Conservation (phyloP, 2,888 invertebrate species). For the Nymphalis polychloros region DNA sequence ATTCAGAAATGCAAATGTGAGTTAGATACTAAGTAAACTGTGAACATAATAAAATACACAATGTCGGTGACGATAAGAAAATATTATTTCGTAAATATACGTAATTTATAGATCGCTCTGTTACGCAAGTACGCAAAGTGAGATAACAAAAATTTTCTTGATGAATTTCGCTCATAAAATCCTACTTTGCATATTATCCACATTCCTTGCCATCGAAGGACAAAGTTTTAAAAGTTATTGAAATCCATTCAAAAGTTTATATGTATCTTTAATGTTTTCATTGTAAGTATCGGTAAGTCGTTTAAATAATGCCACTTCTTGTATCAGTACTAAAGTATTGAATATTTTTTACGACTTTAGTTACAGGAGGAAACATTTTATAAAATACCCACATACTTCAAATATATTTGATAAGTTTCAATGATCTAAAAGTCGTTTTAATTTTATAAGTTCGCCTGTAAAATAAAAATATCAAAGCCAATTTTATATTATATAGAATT, state of each 20-base stretch:
- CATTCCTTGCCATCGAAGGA: conserved; percentile 30
- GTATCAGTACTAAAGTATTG: conserved; percentile 34
- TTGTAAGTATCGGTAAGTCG: conserved; percentile 18
- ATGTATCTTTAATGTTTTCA: conserved; percentile 36
- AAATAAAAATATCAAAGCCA: no score
- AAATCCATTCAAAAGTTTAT: conserved; percentile 38
- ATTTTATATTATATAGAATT: no score
- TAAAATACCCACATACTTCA: no score
- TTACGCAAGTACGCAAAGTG: conserved; percentile 28
- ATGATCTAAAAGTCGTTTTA: no score
- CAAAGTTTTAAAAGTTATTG: conserved; percentile 34
- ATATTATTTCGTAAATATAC: conserved; percentile 4
- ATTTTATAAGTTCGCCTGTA: no score
- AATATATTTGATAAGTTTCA: no score
- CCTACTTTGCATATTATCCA: conserved; percentile 38
- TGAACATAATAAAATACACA: conserved; percentile 2
- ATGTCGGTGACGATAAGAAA: conserved; percentile 4
- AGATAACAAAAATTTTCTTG: conserved; percentile 36
- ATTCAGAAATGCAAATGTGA: not conserved
- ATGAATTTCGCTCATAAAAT: conserved; percentile 36
- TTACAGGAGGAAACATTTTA: not conserved
- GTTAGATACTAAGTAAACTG: not conserved
- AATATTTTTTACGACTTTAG: conserved; percentile 1
- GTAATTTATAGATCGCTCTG: conserved; percentile 31
- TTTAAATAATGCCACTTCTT: conserved; percentile 28